Evolutionary conservation across 2,888 invertebrate species (phyloP), one percentile per base, ranked within the genome.

Genomic region (Drosophila formosana): DNA sequence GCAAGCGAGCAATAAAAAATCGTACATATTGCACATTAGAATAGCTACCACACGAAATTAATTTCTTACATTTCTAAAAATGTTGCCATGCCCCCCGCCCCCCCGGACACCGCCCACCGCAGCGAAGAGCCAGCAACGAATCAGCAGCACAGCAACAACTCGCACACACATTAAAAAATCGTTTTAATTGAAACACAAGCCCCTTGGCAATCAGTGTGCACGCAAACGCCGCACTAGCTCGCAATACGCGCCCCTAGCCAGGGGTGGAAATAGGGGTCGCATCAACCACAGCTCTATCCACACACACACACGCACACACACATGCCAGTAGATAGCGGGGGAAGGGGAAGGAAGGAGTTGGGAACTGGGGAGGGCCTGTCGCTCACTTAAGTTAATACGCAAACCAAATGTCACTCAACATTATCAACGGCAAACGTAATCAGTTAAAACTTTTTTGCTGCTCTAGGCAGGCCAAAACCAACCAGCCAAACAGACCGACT

Each of bases 341-440:
- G 46, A 28, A 7, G n/a, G 6, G 13, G 13, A 11, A 45, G 28
- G n/a, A 26, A 8, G 13, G 6, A 18, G 49, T 4, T 30, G 30
- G 30, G 5, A 6, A 30, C 6, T 11, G 34, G 34, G 13, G 30
- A 39, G 51, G 25, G 50, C 13, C 74, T 85, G 88, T 82, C 88
- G 80, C 83, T 83, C 80, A 83, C 86, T 83, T 88, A 83, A 83
- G 88, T 83, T 88, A 88, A 88, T 85, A 88, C 88, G 88, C 80
- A 86, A 88, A 86, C 85, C 81, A 89, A 84, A 83, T 87, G 85
- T 89, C 85, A 86, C 89, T 89, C 89, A 86, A 84, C 85, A 89
- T 85, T 87, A 85, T 85, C 84, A 85, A 85, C 81, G 66, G 85
- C 89, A 83, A 89, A 89, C 79, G 84, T 86, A 89, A 85, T 85